Base-by-base conservation (phyloP, 35 echinoderm and acorn worm species). In the Patiria miniata region DNA sequence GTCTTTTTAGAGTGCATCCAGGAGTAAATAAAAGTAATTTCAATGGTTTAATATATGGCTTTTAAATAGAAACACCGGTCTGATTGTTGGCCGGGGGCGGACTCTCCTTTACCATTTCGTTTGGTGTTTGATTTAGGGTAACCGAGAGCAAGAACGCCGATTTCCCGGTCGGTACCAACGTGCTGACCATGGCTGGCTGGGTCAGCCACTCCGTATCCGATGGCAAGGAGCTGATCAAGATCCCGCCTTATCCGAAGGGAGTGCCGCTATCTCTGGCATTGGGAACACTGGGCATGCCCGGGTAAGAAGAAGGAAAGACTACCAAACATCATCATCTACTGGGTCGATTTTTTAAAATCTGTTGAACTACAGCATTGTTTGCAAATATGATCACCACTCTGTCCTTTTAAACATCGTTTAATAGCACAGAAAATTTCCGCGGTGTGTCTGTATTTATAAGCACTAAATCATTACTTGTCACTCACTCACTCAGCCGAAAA, bases 211-310 rank as follows among this genome's bases (percentile, higher is more conserved):
- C 79, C 9, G 78, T 94, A 5, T 81, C 77, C 34, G 80, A 86
- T 50, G 93, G 88, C 2, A 86, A 79, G 29, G 78, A 57, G n/a
- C 56, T 84, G 9, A 40, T 58, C 4, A 68, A 73, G 37, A 60
- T 91, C 28, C 81, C 87, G 1, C 37, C 23, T 23, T 68, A 78
- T 33, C 83, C 87, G 40, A 17, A 81, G 34, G 93, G 85, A 39
- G 84, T 90, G 22, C 93, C 93, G 37, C 79, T 87, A n/a, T 94
- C 93, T 32, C 84, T 94, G 7, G 57, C 83, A 5, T 77, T 94
- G 18, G 93, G 93, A 10, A 61, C 61, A 3, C 51, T 94, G 15
- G 93, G 93, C 57, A 94, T 91, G 87, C 83, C 93, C 17, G 93
- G 93, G 93, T 94, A 77, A 94, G 92, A 77, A 37, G 4, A n/a